Percentiles rank a stretch among this genome's conserved stretches.
Evolutionary conservation across 2,113 vertebrate genomes (phyloP).

Genomic region (Zosterops borbonicus): DNA sequence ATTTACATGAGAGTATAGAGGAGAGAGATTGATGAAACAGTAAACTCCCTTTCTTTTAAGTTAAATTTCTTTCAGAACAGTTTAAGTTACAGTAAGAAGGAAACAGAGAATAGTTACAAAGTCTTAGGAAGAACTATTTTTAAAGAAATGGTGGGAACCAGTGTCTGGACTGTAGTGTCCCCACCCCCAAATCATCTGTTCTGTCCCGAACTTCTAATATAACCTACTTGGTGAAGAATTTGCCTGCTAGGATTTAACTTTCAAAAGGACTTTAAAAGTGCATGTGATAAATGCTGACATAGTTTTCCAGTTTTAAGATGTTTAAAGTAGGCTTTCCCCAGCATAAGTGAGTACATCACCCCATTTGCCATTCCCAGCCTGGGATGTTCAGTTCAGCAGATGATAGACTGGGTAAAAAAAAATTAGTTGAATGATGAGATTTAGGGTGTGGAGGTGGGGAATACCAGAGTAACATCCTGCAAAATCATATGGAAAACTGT

Average conservation of each 20-base stretch:
- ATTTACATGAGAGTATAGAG: not conserved
- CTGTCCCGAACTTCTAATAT: slow-evolving; percentile 26
- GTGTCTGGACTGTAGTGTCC: not conserved
- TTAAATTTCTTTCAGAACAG: slow-evolving; percentile 22
- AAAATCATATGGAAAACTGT: not conserved
- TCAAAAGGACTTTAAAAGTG: not conserved
- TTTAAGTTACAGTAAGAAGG: not conserved
- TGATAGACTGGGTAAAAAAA: not conserved
- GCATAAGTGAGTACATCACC: not conserved
- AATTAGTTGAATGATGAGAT: not conserved
- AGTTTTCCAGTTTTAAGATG: not conserved
- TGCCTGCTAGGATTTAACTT: slow-evolving; percentile 2
- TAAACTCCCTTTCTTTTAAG: slow-evolving; percentile 1
- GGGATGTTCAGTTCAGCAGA: not conserved
- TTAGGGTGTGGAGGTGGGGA: not conserved
- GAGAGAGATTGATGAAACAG: slow-evolving; percentile 7
- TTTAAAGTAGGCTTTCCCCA: not conserved
- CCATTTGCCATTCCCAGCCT: not conserved
- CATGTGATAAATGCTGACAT: not conserved
- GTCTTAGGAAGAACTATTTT: slow-evolving; percentile 45
- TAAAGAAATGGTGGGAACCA: slow-evolving; percentile 22
- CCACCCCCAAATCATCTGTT: slow-evolving; percentile 42
- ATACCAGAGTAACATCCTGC: not conserved
- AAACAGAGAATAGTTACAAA: slow-evolving; percentile 4
- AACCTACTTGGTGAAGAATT: not conserved